Base-by-base conservation (phyloP, 2,113 vertebrate genomes). In the Lipophrys pholis region DNA sequence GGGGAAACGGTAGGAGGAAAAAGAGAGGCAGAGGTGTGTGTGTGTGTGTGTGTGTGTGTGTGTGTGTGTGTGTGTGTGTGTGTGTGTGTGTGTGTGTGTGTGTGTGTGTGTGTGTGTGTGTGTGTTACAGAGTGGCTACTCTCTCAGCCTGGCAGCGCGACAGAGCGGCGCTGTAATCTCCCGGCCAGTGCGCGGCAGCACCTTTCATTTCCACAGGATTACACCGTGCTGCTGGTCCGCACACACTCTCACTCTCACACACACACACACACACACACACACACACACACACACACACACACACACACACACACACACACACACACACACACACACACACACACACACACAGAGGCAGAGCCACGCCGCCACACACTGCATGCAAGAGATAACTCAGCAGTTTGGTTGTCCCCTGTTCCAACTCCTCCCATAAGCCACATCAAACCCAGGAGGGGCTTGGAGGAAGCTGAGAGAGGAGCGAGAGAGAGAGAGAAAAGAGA, bases 301-400 rank as follows among this genome's bases (percentile, higher is more conserved):
- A 72, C 69, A 48, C 64, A 80, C 76, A 70, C 91, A 30, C 21
- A 65, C 93, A 30, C 21, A 30, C 21, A 30, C 21, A 30, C 21
- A 30, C 21, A 30, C 21, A 30, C 21, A 30, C 21, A 71, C 70
- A 30, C 21, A 30, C 21, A 30, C 21, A 30, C 21, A 30, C 21
- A 30, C 21, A 30, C 21, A 30, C 21, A 71, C 70, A 65, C 64
- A 83, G 62, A 78, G 83, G 78, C 76, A 69, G 89, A 87, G 89
- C 85, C 87, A 90, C 87, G 73, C 69, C 51, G 66, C 81, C 76
- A 70, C 91, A 70, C 91, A 65, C 93, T 94, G 94, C 90, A 92
- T 73, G 82, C 87, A 76, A 73, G 89, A 94, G 94, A 94, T 94
- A 94, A 94, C 93, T 94, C 93, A 92, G 92, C 93, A 92, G 89